A percentile compares a stretch with the other conserved stretches of the same genome.
Conservation (phyloP, 2,113 vertebrate genomes). For the Phalacrocorax aristotelis region DNA sequence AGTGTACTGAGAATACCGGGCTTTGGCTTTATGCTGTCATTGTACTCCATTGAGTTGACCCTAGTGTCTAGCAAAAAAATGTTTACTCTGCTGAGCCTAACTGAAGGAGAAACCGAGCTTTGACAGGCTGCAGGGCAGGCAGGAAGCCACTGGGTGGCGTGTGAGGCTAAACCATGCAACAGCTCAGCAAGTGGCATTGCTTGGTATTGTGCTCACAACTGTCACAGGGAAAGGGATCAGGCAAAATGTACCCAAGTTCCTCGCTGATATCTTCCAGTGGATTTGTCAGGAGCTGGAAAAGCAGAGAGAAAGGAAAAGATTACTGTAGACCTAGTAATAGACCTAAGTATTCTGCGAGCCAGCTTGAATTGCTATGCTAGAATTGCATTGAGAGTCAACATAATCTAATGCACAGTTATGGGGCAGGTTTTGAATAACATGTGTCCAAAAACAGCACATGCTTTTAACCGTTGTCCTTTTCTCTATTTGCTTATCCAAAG, state of each 20-base stretch:
- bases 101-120: not conserved
- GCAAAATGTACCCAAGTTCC: not conserved
- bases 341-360: not conserved
- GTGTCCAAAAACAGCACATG: not conserved
- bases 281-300: not conserved
- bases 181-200: not conserved
- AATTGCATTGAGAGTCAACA: not conserved
- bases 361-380: not conserved
- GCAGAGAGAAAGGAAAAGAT: not conserved
- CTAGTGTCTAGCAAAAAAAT: not conserved
- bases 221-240: too few relatives aligned
- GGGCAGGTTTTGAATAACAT: not conserved
- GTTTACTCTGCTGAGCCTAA: not conserved
- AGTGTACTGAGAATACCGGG: fast-evolving
- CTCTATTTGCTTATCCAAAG: not conserved
- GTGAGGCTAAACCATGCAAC: not conserved
- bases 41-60: not conserved
- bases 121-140: not conserved
- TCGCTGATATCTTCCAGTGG: not conserved
- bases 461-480: not conserved
- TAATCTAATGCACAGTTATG: not conserved
- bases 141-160: conserved; percentile 6
- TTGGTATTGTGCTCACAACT: not conserved
- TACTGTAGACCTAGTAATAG: not conserved
- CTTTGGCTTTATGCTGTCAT: not conserved